A percentile compares a stretch with the other conserved stretches of the same genome.
Evolutionary conservation across 2,888 invertebrate genomes (phyloP).

Genomic region (Blomia tropicalis): DNA sequence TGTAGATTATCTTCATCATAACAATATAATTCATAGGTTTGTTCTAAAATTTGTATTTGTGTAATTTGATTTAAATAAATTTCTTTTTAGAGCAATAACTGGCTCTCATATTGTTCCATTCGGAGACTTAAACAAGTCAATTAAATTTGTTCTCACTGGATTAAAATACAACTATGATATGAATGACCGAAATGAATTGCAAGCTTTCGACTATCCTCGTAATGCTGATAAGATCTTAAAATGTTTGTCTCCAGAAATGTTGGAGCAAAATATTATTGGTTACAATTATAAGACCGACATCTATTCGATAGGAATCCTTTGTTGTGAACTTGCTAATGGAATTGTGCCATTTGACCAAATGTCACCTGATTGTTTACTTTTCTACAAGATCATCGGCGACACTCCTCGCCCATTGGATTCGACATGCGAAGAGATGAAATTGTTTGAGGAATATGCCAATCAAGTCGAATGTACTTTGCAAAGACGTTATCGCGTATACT

Average conservation of each 20-base stretch:
- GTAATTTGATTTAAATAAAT: background rate
- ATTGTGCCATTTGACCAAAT: constrained; percentile 19
- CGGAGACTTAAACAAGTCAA: background rate
- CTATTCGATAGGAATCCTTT: constrained; percentile 22
- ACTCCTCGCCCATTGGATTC: constrained; percentile 17
- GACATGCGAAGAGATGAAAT: background rate
- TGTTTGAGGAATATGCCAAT: background rate
- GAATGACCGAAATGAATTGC: background rate
- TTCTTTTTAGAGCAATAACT: constrained; percentile 2
- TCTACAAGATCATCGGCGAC: constrained; percentile 23
- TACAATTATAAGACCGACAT: constrained; percentile 21
- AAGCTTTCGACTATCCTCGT: constrained; percentile 15
- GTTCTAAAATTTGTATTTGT: background rate
- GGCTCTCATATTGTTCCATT: constrained; percentile 20
- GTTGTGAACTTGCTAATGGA: constrained; percentile 23
- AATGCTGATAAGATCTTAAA: constrained; percentile 14
- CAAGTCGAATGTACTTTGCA: background rate
- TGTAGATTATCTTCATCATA: constrained; percentile 23
- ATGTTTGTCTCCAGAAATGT: constrained; percentile 24
- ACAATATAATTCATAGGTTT: constrained; percentile 21
- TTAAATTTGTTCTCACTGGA: constrained; percentile 19
- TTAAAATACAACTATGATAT: constrained; percentile 19
- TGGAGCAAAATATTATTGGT: constrained; percentile 24
- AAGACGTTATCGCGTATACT: background rate
- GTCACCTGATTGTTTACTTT: constrained; percentile 17